Conservation (phyloP, 2,113 vertebrate genomes). For the Hyperoodon ampullatus region DNA sequence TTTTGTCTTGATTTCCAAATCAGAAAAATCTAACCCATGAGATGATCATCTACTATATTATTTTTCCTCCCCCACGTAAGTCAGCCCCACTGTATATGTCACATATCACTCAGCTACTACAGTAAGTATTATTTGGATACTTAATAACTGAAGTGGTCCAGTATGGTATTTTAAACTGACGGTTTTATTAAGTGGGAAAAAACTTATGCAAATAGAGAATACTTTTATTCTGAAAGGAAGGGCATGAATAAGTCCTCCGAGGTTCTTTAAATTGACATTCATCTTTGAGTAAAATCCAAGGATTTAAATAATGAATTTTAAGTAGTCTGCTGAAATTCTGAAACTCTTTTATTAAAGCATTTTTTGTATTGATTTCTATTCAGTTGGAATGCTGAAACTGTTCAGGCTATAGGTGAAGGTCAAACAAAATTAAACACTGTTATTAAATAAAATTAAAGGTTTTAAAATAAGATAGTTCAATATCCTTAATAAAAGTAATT, state of each 20-base stretch:
- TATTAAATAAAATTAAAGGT: background rate
- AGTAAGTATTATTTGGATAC: background rate
- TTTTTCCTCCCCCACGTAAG: background rate
- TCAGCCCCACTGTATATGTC: background rate
- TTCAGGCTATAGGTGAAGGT: background rate
- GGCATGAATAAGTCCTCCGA: background rate
- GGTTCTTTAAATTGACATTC: slow-evolving; percentile 24
- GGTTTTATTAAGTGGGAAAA: background rate
- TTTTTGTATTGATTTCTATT: slow-evolving; percentile 6
- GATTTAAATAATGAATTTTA: slow-evolving; percentile 46
- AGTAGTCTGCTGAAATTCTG: slow-evolving; percentile 2
- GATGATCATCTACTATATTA: background rate
- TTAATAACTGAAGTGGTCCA: background rate
- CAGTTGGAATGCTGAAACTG: background rate
- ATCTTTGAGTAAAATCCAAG: slow-evolving; percentile 33
- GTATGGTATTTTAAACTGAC: background rate
- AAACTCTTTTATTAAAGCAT: background rate
- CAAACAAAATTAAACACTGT: slow-evolving; percentile 27
- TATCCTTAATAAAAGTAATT: slow-evolving; percentile 17
- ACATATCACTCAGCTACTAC: background rate
- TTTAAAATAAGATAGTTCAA: background rate
- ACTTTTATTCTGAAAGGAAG: slow-evolving; percentile 27
- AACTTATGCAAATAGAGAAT: background rate
- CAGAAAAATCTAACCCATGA: background rate
- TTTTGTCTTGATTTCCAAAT: slow-evolving; percentile 19